Evolutionary conservation across 2,797 vertebrate species (phyloP).

Genomic region (Myotis pilosus): DNA sequence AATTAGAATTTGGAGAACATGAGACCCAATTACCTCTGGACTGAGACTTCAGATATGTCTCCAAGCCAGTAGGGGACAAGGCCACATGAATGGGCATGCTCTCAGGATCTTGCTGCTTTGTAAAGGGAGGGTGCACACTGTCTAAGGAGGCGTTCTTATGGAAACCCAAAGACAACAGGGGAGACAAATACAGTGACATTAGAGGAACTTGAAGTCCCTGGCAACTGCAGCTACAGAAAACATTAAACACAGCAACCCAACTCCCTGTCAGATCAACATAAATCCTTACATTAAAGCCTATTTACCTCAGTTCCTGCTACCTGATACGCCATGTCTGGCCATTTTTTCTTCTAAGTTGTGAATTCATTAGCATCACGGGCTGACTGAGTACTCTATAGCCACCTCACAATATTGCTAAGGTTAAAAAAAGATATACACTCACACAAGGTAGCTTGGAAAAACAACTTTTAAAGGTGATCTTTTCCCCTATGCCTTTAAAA

Average conservation of each 20-base stretch:
- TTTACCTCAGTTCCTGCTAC: neutral
- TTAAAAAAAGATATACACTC: neutral
- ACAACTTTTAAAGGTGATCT: neutral
- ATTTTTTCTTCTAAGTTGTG: neutral
- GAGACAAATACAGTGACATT: neutral
- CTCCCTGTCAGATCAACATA: neutral
- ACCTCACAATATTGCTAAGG: neutral
- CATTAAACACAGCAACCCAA: neutral
- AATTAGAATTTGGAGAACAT: slow-evolving; percentile 35
- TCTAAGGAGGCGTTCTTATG: neutral
- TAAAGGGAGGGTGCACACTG: neutral
- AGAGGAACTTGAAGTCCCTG: neutral
- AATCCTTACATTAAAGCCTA: neutral
- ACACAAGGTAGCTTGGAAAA: neutral
- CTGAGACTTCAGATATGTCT: neutral
- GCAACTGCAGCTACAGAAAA: neutral
- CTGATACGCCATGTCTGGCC: neutral
- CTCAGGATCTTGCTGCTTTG: neutral
- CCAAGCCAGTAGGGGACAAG: neutral
- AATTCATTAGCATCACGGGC: neutral
- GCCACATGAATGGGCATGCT: neutral
- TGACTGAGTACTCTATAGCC: neutral
- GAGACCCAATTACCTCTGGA: neutral
- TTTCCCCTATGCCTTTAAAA: neutral
- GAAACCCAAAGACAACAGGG: neutral